Base-by-base conservation (phyloP, 2,113 vertebrate genomes). In the Pygoscelis adeliae region DNA sequence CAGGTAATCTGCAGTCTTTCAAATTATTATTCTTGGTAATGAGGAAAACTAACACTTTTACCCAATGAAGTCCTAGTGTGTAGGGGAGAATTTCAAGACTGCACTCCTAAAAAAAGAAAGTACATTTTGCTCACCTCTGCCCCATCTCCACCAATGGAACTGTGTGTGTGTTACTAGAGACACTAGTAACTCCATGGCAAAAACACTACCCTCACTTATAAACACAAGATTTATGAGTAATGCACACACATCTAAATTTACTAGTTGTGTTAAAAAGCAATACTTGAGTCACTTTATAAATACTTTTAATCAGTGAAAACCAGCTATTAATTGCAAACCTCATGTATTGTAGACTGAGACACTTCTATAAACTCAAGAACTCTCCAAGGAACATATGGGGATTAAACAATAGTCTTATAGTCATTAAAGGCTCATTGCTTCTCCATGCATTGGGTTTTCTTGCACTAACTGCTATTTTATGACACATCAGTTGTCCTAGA, bases 271-370 rank as follows among this genome's bases (percentile, higher is more conserved):
- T 71, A 67, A 79, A 88, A 87, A 72, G 46, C 76, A 69, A 53
- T 9, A 52, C 36, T 36, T 59, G 32, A 94, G 52, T 40, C 53
- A 49, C 40, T 80, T 87, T 58, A 74, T 42, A 85, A 73, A 93
- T 87, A 93, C 71, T 89, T 92, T 69, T 58, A 22, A 87, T 61
- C 55, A 65, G 56, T 49, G 38, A 21, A 80, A 93, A 86, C 21
- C 66, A 76, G 85, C 46, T 78, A 62, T 84, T 96, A 86, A 80
- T 93, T 94, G 87, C 89, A 97, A 97, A 80, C 34, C 62, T 90
- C 42, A 93, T 29, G 81, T 87, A 91, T 2, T 87, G 69, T 38
- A 84, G 89, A 66, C 42, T 20, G 3, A 91, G 46, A 91, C 63
- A 70, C 70, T 70, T 92, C 80, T 76, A 66, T 77, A 92, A 95